A percentile compares a stretch with the other conserved stretches of the same genome.
Conservation (phyloP, 64 coral and sea anemone genomes). For the Stichodactyla helianthus region DNA sequence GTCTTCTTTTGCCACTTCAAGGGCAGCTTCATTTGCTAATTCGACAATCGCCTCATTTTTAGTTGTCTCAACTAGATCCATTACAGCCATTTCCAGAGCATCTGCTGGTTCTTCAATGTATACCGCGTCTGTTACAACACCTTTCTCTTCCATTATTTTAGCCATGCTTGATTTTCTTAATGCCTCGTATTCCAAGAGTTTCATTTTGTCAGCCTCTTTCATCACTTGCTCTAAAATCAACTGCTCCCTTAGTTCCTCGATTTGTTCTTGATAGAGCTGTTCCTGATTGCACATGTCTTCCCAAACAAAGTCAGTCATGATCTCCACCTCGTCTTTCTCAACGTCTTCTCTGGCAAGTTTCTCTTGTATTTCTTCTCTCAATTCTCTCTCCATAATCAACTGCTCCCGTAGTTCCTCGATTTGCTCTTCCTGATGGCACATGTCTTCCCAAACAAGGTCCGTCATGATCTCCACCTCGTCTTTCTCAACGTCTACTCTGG, state of each 20-base stretch:
- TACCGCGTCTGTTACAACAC: background rate
- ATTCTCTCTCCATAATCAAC: background rate
- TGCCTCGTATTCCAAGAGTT: background rate
- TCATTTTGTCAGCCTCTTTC: background rate
- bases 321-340: background rate
- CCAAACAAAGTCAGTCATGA: background rate
- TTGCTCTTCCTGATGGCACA: background rate
- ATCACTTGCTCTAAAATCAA: background rate
- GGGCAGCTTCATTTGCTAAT: background rate
- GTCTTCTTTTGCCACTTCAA: background rate
- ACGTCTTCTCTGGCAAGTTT: background rate
- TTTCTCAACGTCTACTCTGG: conserved; percentile 14
- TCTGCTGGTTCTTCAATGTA: background rate
- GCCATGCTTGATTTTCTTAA: background rate
- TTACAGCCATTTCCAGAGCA: background rate
- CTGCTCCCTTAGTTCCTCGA: background rate
- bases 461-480: conserved; percentile 9
- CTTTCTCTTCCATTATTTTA: background rate
- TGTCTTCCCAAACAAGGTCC: background rate
- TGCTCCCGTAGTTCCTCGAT: background rate
- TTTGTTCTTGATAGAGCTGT: background rate
- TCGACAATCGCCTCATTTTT: background rate
- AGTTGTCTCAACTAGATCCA: background rate
- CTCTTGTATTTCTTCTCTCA: background rate
- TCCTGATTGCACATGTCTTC: background rate